Evolutionary conservation across 1,140 invertebrate species (phyloP).

Genomic region (Zeugodacus cucurbitae): DNA sequence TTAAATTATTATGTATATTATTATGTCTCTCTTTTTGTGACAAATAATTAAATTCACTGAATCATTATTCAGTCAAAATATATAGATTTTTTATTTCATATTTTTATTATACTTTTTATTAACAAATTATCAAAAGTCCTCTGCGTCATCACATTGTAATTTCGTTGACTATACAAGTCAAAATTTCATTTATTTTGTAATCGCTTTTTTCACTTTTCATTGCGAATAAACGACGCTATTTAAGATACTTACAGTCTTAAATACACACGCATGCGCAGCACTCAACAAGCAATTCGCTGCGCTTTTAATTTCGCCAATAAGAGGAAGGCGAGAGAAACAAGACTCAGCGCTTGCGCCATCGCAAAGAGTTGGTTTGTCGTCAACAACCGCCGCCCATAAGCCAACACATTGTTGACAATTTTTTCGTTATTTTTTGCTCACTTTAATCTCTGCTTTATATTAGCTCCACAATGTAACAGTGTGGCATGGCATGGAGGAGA

Average conservation of each 20-base stretch:
- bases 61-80: neutral
- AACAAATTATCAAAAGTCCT: neutral
- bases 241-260: neutral
- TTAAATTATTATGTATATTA: too few relatives aligned
- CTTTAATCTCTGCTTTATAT: neutral
- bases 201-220: neutral
- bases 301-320: neutral
- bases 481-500: neutral
- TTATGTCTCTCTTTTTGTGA: neutral
- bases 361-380: neutral
- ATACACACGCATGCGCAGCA: neutral
- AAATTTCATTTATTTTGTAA: neutral
- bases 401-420: slow-evolving; percentile 22
- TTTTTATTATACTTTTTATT: too few relatives aligned
- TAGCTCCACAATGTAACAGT: neutral
- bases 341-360: slow-evolving; percentile 5
- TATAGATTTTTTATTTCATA: too few relatives aligned
- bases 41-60: neutral
- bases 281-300: neutral
- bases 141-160: neutral
- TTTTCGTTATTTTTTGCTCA: neutral
- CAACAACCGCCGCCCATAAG: slow-evolving; percentile 1
- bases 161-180: neutral
- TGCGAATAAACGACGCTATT: neutral
- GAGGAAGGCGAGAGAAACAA: neutral